Conservation (phyloP, 2,113 vertebrate genomes). For the Prunella himalayana region DNA sequence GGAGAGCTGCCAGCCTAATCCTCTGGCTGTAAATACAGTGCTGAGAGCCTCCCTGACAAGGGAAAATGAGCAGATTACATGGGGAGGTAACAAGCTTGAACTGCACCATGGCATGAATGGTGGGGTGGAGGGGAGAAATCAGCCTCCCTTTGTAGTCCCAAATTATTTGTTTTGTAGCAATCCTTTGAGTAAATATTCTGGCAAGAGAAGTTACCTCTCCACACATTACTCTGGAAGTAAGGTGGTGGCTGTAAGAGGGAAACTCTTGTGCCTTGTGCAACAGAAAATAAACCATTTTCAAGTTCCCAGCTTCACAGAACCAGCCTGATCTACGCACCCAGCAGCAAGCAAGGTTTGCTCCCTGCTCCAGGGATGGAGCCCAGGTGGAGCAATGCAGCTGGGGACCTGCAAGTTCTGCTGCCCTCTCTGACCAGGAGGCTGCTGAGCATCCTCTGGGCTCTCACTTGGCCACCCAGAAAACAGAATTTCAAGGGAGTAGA, state of each 20-base stretch:
- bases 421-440: neutral
- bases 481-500: neutral
- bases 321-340: neutral
- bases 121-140: neutral
- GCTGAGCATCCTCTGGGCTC: neutral
- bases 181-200: neutral
- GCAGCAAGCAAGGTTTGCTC: neutral
- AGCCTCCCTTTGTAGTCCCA: neutral
- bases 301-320: neutral
- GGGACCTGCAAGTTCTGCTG: neutral
- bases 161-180: neutral
- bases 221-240: neutral
- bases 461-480: neutral
- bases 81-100: slow-evolving; percentile 32
- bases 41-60: neutral
- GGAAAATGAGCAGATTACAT: slow-evolving; percentile 59
- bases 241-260: neutral
- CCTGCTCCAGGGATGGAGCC: neutral
- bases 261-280: neutral
- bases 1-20: slow-evolving; percentile 61
- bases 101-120: neutral
- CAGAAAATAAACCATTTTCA: neutral
- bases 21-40: neutral
- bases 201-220: neutral
- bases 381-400: fast-evolving